These are phyloP conservation scores for Toxotes jaculatrix DNA, from an alignment of 2,113 vertebrate species.

Conservation along the genomic window DNA sequence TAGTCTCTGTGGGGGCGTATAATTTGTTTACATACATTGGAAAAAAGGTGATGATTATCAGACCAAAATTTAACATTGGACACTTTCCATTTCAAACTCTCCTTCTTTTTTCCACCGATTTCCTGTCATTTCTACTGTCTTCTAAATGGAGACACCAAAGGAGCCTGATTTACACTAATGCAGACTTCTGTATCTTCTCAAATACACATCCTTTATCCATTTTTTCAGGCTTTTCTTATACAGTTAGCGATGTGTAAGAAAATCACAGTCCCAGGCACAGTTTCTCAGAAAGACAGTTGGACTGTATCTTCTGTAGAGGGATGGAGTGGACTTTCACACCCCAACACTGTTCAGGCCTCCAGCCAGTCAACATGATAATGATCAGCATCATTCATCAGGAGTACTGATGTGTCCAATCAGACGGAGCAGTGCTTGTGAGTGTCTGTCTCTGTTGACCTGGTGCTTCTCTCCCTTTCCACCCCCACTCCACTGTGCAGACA, in stretches of 20 bases:
- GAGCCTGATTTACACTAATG: neutral
- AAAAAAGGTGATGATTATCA: neutral
- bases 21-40: neutral
- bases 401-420: constrained; percentile 66
- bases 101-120: neutral
- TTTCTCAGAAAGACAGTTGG: constrained; percentile 10
- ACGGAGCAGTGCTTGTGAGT: constrained; percentile 50
- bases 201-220: neutral
- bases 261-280: neutral
- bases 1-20: neutral
- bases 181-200: neutral
- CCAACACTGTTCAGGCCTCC: constrained; percentile 3
- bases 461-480: constrained; percentile 68
- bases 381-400: constrained; percentile 70
- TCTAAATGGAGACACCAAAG: neutral
- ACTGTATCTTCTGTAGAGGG: neutral
- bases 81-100: neutral
- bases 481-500: constrained; percentile 73
- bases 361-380: constrained; percentile 50
- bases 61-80: neutral
- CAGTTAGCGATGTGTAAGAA: neutral
- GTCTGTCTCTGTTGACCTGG: constrained; percentile 76
- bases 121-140: neutral
- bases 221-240: neutral
- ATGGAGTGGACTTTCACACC: constrained; percentile 11